Evolutionary conservation across 2,113 vertebrate genomes (phyloP).

Genomic region (Colinus virginianus): DNA sequence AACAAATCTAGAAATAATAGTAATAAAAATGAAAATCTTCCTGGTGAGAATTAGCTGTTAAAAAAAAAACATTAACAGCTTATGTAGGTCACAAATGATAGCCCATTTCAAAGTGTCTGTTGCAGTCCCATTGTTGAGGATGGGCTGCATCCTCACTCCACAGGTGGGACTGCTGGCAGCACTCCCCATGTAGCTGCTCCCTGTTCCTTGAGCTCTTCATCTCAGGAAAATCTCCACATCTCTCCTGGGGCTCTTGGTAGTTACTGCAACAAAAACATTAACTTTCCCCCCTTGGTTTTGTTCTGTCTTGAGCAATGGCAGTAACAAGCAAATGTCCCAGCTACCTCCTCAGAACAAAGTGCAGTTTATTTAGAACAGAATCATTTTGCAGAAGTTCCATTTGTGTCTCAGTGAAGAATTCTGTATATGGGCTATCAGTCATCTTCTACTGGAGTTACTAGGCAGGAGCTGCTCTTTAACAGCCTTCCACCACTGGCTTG

Average conservation of each 20-base stretch:
- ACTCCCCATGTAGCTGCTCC: neutral
- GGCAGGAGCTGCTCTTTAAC: neutral
- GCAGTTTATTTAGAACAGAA: neutral
- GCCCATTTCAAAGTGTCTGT: neutral
- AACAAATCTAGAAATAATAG: neutral
- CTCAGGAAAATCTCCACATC: neutral
- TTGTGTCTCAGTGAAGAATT: neutral
- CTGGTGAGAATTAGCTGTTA: neutral
- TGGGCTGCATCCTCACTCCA: neutral
- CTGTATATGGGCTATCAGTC: neutral
- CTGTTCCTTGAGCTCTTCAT: neutral
- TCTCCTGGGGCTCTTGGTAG: neutral
- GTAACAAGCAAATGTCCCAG: neutral
- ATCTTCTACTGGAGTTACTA: neutral
- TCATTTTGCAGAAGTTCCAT: neutral
- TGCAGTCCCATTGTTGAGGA: neutral
- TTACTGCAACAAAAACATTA: neutral
- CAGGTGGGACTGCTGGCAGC: rapidly evolving
- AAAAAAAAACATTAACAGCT: neutral
- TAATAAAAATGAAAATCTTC: neutral
- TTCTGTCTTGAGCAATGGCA: neutral
- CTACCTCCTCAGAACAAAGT: neutral
- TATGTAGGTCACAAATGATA: neutral
- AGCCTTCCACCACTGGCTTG: neutral
- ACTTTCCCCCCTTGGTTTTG: neutral